Evolutionary conservation across 2,888 invertebrate genomes (phyloP).

Genomic region (Nebria brevicollis): DNA sequence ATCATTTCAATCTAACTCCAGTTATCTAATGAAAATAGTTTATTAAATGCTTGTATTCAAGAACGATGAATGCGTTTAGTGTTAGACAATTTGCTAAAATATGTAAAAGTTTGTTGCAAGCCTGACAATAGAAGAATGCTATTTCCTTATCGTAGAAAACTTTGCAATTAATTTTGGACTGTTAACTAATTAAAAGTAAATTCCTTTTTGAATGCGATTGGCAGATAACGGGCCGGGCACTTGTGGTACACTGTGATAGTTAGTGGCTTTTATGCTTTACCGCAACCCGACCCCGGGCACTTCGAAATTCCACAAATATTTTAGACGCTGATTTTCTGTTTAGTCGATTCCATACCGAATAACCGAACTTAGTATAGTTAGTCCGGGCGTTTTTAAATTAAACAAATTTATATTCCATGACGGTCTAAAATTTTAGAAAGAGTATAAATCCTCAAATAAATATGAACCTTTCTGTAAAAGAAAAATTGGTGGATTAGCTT

Average conservation of each 20-base stretch:
- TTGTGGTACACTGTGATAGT: constrained; percentile 14
- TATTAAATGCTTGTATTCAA: no score
- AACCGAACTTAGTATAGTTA: no score
- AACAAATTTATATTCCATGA: no score
- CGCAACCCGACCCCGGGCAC: constrained; percentile 4
- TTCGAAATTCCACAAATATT: constrained; percentile 35
- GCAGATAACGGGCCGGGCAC: constrained; percentile 15
- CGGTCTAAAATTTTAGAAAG: no score
- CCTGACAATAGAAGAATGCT: constrained; percentile 22
- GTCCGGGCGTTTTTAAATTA: no score
- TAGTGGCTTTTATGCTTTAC: constrained; percentile 6
- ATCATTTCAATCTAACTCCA: no score
- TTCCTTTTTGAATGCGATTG: constrained; percentile 17
- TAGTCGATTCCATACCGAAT: background rate
- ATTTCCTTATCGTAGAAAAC: constrained; percentile 30
- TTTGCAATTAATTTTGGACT: constrained; percentile 40
- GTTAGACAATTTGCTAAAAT: constrained; percentile 26
- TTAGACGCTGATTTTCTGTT: constrained; percentile 25
- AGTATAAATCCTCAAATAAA: no score
- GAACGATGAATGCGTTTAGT: background rate
- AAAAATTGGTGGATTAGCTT: background rate
- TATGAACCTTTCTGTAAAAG: background rate
- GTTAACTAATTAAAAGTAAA: constrained; percentile 46
- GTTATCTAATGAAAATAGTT: no score
- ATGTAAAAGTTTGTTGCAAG: constrained; percentile 24